Base-by-base conservation (phyloP, 2,113 vertebrate genomes). In the Coreoperca whiteheadi region DNA sequence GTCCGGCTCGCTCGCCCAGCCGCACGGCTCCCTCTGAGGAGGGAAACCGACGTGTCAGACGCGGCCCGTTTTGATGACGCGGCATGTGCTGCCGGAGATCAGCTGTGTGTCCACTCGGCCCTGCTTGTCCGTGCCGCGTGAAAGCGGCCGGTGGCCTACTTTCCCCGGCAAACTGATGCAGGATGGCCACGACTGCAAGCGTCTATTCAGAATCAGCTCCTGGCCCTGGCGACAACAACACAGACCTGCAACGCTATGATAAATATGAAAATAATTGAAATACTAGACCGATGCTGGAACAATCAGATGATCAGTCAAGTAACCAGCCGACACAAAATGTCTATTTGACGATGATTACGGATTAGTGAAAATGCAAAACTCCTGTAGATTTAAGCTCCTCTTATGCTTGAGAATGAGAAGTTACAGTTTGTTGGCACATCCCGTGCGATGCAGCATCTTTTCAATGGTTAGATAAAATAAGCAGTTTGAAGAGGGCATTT, bases 81-180 rank as follows among this genome's bases (percentile, higher is more conserved):
- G 28, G 28, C 53, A 67, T 72, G 84, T 34, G 83, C 80, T 5
- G 74, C 25, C 25, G 53, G 39, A 57, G 85, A 86, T 88, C 81
- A 72, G 85, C 87, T 82, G 77, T 32, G 79, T 8, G 63, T 53
- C 53, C 37, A 25, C 57, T 8, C 25, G 15, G 28, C 60, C 28
- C 65, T 2, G 34, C 63, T 41, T 43, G 75, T 77, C 79, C 82
- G 82, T 23, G 70, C 70, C 23, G 69, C 48, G 60, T 37, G 39
- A 87, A 79, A 65, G 71, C 65, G 71, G 84, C 83, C 72, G 15
- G 66, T 88, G 90, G 86, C 90, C 90, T 91, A 90, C 60, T 91
- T 91, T 85, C 25, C 20, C n/a, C 37, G 0, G 2, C 14, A 63
- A n/a, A 4, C 69, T 65, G 74, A 88, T 65, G 71, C 77, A 81